Evolutionary conservation across 2,113 vertebrate species (phyloP), one percentile per base, ranked within the genome.

Genomic region (Rostratula benghalensis): DNA sequence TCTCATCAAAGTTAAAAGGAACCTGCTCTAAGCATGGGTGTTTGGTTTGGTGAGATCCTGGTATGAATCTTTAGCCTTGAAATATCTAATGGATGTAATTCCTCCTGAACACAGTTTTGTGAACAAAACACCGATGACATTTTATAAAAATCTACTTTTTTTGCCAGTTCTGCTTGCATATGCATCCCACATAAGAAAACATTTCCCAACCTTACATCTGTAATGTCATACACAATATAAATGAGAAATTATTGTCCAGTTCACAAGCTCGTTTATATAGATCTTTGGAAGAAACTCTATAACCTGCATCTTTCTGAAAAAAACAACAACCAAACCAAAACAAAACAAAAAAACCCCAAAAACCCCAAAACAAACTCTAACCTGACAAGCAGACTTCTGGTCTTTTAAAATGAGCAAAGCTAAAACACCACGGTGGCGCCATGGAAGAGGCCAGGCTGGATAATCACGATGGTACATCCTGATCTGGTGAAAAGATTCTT

Each of bases 381-480:
- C 10, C 23, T 70, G 70, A 37, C 5, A 15, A 37, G 24, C 17
- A 57, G 19, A n/a, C n/a, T 70, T 86, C 30, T 61, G 27, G n/a
- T 22, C 19, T 84, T 93, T 77, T 57, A 10, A 1, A 87, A 87
- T 20, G 30, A 74, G 6, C 10, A 57, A 87, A 93, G 12, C 15
- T 61, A 24, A 95, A 94, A 45, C 0, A 0, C 18, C 6, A 1
- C 25, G 73, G 51, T 9, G 50, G 13, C 6, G 22, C 31, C 53
- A 10, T 45, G 21, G 53, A 87, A 68, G 18, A 79, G 14, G 5
- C 7, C 46, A 31, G 25, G 41, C 20, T 74, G 18, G 54, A 35
- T 63, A 19, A 57, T 63, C 31, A 27, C 16, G 35, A n/a, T 41
- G 13, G 10, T 12, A 16, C 13, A 21, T 37, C 59, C 28, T 89